These are phyloP conservation scores for Allacma fusca DNA, from an alignment of 2,888 invertebrate species.

Conservation along the genomic window DNA sequence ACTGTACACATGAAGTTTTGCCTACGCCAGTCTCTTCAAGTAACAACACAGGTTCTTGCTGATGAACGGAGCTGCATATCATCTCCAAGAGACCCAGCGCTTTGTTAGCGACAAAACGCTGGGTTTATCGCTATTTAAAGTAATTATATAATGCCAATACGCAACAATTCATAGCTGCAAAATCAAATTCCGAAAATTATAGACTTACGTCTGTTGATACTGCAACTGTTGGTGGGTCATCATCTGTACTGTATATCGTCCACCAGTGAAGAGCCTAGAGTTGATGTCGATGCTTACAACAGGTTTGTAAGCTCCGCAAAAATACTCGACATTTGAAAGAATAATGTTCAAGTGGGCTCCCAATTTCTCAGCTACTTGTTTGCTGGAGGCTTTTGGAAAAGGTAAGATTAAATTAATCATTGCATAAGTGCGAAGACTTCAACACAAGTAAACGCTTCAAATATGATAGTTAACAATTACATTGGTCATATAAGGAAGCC, in stretches of 20 bases:
- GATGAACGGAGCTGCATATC: conserved; percentile 81
- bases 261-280: conserved; percentile 73
- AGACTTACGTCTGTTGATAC: background rate
- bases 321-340: conserved; percentile 82
- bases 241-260: conserved; percentile 69
- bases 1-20: conserved; percentile 94
- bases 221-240: conserved; percentile 17
- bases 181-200: background rate
- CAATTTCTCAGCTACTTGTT: conserved; percentile 76
- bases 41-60: conserved; percentile 88
- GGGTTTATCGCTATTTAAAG: conserved; percentile 3
- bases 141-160: background rate
- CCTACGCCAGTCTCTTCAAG: conserved; percentile 99
- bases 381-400: conserved; percentile 70
- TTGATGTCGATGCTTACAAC: conserved; percentile 65
- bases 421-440: no score
- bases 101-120: conserved; percentile 81
- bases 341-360: conserved; percentile 83
- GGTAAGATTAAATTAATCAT: no score
- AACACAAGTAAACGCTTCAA: background rate
- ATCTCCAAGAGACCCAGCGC: conserved; percentile 84
- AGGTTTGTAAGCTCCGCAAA: conserved; percentile 81
- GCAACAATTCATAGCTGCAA: background rate
- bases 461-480: conserved; percentile 61
- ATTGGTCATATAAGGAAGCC: conserved; percentile 72